Evolutionary conservation across 2,888 invertebrate genomes (phyloP).

Genomic region (Drosophila multiciliata): DNA sequence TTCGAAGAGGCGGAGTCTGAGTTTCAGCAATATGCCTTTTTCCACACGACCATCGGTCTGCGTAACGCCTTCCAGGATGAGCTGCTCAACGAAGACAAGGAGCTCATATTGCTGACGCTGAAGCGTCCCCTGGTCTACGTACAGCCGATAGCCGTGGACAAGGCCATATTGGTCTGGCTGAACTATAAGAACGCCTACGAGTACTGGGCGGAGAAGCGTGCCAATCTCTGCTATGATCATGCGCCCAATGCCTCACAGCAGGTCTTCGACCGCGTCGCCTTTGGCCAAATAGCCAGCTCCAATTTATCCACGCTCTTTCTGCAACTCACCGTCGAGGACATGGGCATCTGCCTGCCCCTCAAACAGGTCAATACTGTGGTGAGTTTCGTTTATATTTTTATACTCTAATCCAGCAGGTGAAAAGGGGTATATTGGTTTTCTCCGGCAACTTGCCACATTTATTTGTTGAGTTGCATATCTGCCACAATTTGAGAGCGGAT

Average conservation of each 20-base stretch:
- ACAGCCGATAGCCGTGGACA: constrained; percentile 98
- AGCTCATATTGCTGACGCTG: constrained; percentile 94
- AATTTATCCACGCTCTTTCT: constrained; percentile 95
- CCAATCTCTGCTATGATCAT: constrained; percentile 95
- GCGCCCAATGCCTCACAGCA: constrained; percentile 84
- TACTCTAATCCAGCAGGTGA: background rate
- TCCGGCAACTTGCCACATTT: too few species aligned
- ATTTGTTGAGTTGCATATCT: too few species aligned
- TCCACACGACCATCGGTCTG: constrained; percentile 96
- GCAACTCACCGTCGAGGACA: constrained; percentile 97
- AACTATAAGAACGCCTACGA: constrained; percentile 99
- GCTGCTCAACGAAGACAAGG: constrained; percentile 94
- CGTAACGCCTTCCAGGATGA: constrained; percentile 95
- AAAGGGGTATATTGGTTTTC: background rate
- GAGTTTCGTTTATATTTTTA: background rate
- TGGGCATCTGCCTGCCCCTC: constrained; percentile 97
- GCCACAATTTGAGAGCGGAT: too few species aligned
- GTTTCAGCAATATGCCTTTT: constrained; percentile 99
- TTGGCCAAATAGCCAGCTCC: constrained; percentile 92
- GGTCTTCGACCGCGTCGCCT: constrained; percentile 90
- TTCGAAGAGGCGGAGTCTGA: constrained; percentile 99
- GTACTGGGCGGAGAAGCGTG: constrained; percentile 98
- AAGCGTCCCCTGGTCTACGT: constrained; percentile 97
- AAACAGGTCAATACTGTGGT: constrained; percentile 91
- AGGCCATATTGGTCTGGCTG: constrained; percentile 99